Evolutionary conservation across 1,140 invertebrate species (phyloP).

Genomic region (Triops cancriformis): DNA sequence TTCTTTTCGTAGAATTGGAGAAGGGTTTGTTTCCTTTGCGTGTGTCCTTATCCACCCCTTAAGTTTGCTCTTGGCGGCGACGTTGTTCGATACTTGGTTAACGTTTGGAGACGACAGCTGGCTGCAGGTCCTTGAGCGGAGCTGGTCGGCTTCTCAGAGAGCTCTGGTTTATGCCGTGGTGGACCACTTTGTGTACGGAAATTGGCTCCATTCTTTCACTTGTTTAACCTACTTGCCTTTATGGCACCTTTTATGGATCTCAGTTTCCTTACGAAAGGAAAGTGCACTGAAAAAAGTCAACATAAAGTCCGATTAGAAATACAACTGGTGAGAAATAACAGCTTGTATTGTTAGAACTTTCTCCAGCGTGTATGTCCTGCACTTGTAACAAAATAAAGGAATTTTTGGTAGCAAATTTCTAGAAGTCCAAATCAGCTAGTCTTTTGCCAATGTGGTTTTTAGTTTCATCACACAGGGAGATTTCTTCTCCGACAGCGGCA

Average conservation of each 20-base stretch:
- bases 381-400: too few species aligned
- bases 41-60: conserved; percentile 65
- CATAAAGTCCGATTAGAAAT: background rate
- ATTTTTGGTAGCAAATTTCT: too few species aligned
- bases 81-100: conserved; percentile 50
- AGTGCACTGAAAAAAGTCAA: background rate
- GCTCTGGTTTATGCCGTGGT: conserved; percentile 68
- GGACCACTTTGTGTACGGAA: conserved; percentile 66
- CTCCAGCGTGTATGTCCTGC: too few species aligned
- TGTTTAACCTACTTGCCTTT: conserved; percentile 20
- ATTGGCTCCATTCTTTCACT: conserved; percentile 51
- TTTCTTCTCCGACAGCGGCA: background rate
- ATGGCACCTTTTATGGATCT: conserved; percentile 20
- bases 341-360: too few species aligned
- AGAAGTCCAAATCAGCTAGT: background rate
- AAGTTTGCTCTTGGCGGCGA: conserved; percentile 47
- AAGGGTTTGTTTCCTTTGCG: conserved; percentile 41
- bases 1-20: conserved; percentile 38
- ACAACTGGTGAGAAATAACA: background rate
- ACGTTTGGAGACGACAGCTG: conserved; percentile 52
- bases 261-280: background rate
- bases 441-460: background rate
- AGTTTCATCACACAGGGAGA: background rate
- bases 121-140: conserved; percentile 40
- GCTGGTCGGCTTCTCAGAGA: conserved; percentile 58